Conservation (phyloP, 2,888 invertebrate species). For the Eretmocerus hayati region DNA sequence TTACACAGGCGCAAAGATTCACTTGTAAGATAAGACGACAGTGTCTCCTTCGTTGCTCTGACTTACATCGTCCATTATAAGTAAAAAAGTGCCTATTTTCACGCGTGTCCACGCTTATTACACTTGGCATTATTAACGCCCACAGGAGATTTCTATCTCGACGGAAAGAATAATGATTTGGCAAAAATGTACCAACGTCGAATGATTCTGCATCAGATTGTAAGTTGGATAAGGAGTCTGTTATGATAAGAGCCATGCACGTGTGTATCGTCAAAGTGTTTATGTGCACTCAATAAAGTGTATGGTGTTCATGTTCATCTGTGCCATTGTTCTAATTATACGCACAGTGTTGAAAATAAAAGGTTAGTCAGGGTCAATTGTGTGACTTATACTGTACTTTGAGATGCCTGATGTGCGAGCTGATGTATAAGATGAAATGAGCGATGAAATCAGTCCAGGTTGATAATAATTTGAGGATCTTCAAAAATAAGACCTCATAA, state of each 20-base stretch:
- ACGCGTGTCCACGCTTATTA: slow-evolving; percentile 1
- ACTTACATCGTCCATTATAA: not conserved
- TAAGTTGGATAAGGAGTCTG: no score
- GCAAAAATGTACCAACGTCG: not conserved
- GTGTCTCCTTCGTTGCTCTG: not conserved
- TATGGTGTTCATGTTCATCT: not conserved
- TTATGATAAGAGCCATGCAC: no score
- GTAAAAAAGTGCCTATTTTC: slow-evolving; percentile 1
- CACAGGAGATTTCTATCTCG: slow-evolving; percentile 6
- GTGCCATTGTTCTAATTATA: not conserved
- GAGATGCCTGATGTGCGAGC: no score
- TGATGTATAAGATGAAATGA: no score
- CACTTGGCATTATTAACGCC: no score
- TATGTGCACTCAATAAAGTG: not conserved
- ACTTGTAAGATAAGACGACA: slow-evolving; percentile 8
- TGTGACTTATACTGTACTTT: no score
- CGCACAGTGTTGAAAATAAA: no score
- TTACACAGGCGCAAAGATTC: slow-evolving; percentile 16
- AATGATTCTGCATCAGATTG: slow-evolving; percentile 7
- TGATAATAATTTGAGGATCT: no score
- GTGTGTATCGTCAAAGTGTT: no score
- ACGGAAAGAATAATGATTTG: slow-evolving; percentile 10
- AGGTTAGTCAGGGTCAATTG: no score
- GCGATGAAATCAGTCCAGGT: no score
- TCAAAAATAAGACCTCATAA: no score